Conservation (phyloP, 2,797 vertebrate genomes). For the Hydrophis major region DNA sequence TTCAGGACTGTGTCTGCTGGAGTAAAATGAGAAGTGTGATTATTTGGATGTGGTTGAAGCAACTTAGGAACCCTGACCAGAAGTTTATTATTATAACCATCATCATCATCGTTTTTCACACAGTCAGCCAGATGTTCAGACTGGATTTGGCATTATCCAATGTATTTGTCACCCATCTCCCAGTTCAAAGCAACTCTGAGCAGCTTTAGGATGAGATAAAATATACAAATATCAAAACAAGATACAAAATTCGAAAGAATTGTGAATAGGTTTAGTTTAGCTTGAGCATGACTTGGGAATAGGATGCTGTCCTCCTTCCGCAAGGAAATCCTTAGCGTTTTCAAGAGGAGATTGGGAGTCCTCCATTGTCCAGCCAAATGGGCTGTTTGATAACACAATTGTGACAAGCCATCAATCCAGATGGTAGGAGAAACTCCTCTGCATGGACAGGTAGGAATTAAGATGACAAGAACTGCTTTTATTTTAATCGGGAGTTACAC, state of each 20-base stretch:
- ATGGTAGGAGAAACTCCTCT: constrained; percentile 31
- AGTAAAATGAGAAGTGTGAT: background rate
- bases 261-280: background rate
- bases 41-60: background rate
- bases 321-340: background rate
- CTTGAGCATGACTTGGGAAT: background rate
- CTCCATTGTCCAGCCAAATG: background rate
- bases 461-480: constrained; percentile 34
- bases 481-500: constrained; percentile 34
- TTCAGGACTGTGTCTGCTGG: background rate
- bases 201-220: background rate
- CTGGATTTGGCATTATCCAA: background rate
- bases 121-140: background rate
- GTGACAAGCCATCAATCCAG: constrained; percentile 31
- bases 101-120: background rate
- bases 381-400: constrained; percentile 11
- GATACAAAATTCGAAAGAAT: background rate
- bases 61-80: background rate
- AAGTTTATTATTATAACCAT: background rate
- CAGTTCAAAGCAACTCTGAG: background rate
- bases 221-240: background rate
- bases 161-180: background rate
- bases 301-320: background rate
- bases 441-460: constrained; percentile 30
- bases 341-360: background rate